Evolutionary conservation across 2,797 vertebrate genomes (phyloP).

Genomic region (Odontamblyopus lacepedii): DNA sequence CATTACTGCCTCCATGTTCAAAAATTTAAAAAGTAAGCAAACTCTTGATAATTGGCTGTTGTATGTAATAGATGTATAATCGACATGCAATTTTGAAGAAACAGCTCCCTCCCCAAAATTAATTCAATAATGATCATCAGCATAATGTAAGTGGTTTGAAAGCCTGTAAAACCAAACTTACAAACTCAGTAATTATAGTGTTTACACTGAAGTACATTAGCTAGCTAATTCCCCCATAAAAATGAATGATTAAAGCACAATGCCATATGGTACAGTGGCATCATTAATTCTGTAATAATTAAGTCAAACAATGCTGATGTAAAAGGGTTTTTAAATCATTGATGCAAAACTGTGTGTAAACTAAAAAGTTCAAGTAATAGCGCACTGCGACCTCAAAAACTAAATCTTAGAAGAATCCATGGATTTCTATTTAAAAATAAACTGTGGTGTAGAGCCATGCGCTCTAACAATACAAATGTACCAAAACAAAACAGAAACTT

Average conservation of each 20-base stretch:
- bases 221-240: slow-evolving; percentile 4
- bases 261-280: slow-evolving; percentile 12
- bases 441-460: no score
- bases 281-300: slow-evolving; percentile 13
- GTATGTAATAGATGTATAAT: slow-evolving; percentile 9
- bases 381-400: background rate
- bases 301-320: slow-evolving; percentile 12
- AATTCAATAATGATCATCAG: slow-evolving; percentile 9
- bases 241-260: slow-evolving; percentile 3
- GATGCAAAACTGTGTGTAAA: background rate
- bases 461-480: background rate
- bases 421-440: background rate
- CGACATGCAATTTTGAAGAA: background rate
- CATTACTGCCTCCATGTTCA: background rate
- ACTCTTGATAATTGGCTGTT: slow-evolving; percentile 10
- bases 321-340: background rate
- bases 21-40: slow-evolving; percentile 16
- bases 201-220: background rate
- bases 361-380: background rate
- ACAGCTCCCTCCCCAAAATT: slow-evolving; percentile 2
- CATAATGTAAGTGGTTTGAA: slow-evolving; percentile 3
- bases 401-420: background rate
- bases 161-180: slow-evolving; percentile 10
- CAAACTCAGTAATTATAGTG: slow-evolving; percentile 8
- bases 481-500: background rate